A percentile compares a stretch with the other conserved stretches of the same genome.
phyloP scores from a whole-genome alignment of 2,888 invertebrate species.

The Lottia gigantea region DNA sequence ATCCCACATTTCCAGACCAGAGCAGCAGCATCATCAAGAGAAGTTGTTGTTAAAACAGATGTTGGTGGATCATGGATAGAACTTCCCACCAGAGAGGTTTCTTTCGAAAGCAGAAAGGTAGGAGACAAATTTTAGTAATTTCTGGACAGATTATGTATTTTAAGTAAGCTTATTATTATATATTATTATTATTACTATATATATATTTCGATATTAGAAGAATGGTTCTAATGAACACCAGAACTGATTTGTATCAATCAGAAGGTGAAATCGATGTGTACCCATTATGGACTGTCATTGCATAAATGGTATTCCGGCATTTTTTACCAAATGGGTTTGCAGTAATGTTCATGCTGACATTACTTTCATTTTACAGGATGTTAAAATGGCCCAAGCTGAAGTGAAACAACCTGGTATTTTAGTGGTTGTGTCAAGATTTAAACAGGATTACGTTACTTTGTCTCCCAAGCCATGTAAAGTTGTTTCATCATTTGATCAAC shows the following conservation, averaged over 20 bases:
- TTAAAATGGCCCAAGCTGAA: conserved; percentile 59
- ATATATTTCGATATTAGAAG: no score
- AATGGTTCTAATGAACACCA: no score
- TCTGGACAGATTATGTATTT: no score
- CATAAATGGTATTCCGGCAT: no score
- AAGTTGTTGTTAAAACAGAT: conserved; percentile 58
- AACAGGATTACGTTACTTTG: conserved; percentile 57
- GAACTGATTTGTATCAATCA: no score
- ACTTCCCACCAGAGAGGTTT: conserved; percentile 51
- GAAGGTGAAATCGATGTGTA: no score
- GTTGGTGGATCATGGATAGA: conserved; percentile 53
- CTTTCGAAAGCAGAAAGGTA: conserved; percentile 58
- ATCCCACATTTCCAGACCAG: conserved; percentile 54
- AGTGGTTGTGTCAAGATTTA: conserved; percentile 58
- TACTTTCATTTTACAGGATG: conserved; percentile 42
- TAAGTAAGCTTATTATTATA: no score
- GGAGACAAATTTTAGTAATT: not conserved
- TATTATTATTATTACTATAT: no score
- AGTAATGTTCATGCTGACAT: no score
- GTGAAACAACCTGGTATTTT: conserved; percentile 41
- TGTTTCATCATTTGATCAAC: conserved; percentile 58
- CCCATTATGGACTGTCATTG: no score
- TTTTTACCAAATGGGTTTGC: no score
- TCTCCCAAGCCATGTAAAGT: conserved; percentile 47
- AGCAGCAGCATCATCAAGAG: conserved; percentile 44